Base-by-base conservation (phyloP, 2,888 invertebrate species). In the Incurvaria masculella region DNA sequence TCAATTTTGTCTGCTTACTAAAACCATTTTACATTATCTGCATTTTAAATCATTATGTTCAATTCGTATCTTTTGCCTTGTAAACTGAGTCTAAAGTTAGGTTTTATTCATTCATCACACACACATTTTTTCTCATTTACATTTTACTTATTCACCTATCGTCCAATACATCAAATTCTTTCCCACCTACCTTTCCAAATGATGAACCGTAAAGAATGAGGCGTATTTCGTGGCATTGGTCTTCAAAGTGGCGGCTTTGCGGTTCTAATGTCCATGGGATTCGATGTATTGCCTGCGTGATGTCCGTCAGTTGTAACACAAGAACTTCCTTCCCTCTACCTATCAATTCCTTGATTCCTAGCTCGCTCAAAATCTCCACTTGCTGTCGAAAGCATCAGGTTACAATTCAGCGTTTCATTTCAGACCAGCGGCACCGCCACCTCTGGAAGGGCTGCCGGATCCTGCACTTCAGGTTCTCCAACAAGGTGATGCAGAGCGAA, bases 391-490 rank as follows among this genome's bases (percentile, higher is more conserved):
- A 23, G 23, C 23, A 23, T 10, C 23, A 23, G 4, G 40, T 11
- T 11, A 6, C 40, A 18, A 17, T 46, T 52, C 52, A 23, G 10
- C 5, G 53, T 50, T 56, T 56, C 54, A 27, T 72, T 70, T 5
- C 83, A 88, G 89, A 87, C 68, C 82, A 83, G 45, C 79, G 82
- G 62, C 72, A 86, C 55, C 83, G 87, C 66, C 86, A 85, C 60
- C 81, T 83, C 58, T 83, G 83, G 70, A 83, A 84, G 57, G 85
- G 82, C 47, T 76, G 85, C 54, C 85, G 86, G 61, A 81, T 87
- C 53, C 80, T 88, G 55, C 85, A 85, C 71, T 90, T 89, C 72
- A 81, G 81, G 55, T 86, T 90, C 65, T 82, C 87, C 44, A 85
- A 86, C 57, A 86, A 84, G 62, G 81, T 87, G 46, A 79, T 85